Conservation (phyloP, 2,113 vertebrate genomes). For the Tinamus guttatus region DNA sequence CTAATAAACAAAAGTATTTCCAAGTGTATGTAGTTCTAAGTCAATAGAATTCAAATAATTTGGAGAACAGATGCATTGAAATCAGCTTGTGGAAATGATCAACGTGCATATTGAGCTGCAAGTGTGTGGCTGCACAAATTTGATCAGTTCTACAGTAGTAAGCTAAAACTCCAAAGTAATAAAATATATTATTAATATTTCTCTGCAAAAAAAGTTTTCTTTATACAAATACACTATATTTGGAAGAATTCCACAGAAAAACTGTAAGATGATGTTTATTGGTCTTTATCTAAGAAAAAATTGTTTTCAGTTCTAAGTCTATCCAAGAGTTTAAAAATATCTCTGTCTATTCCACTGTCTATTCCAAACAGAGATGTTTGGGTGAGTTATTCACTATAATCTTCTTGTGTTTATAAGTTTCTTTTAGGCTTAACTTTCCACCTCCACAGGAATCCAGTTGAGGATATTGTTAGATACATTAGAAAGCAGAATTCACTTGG, state of each 20-base stretch:
- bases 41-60: not conserved
- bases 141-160: not conserved
- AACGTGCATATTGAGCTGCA: not conserved
- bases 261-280: fast-evolving
- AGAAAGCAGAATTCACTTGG: not conserved
- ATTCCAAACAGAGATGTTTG: not conserved
- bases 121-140: not conserved
- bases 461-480: not conserved
- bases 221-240: not conserved
- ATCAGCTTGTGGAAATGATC: not conserved
- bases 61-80: not conserved
- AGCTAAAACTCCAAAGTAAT: not conserved
- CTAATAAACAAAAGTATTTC: not conserved
- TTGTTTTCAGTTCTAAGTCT: not conserved
- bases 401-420: not conserved
- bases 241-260: not conserved
- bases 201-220: not conserved
- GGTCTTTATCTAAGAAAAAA: not conserved
- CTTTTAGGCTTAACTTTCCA: not conserved
- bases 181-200: not conserved
- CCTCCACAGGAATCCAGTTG: not conserved
- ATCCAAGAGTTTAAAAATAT: not conserved
- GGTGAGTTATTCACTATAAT: not conserved
- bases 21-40: not conserved
- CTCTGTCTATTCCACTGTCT: not conserved